Evolutionary conservation across 2,888 invertebrate genomes (phyloP), one percentile per base, ranked within the genome.

Genomic region (Lobophora halterata): DNA sequence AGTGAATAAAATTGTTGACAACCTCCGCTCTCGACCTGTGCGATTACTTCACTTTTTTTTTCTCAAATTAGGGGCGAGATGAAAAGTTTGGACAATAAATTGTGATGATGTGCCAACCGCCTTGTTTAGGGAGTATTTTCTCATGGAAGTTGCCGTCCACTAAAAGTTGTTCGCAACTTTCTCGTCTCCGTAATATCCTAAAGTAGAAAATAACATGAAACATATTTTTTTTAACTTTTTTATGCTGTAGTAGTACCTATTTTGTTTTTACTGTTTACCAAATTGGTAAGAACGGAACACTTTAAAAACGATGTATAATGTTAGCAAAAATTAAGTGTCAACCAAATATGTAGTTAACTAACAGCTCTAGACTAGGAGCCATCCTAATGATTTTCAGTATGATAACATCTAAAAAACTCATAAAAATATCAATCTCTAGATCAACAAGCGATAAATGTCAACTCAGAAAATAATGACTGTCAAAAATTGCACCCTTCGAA

Each of bases 1-100:
- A 57, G 55, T 55, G 62, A 58, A 71, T 63, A 63, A 69, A 69
- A 65, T 61, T 62, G 68, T 71, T 68, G 71, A 72, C 71, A 67
- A 65, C 62, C 59, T 40, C 58, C 47, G 41, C 43, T 43, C 26
- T 30, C 28, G 24, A 36, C 24, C 19, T 6, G 19, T 8, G 41
- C 63, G 65, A 64, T 64, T 62, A 61, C 56, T 26, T 18, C 32
- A 32, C 20, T 38, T 28, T 41, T 51, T 52, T 58, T 51, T 50
- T 34, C 43, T 51, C 55, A 65, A 63, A 71, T 64, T 58, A 64
- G 46, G 43, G 52, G 38, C 38, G 38, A 41, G 50, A 51, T 47
- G 54, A 59, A 58, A 69, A 69, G 52, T 65, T 71, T 67, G 20
- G 41, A 55, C 53, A 52, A 64, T 68, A 75, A 71, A 71, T 70